Evolutionary conservation across 1,140 invertebrate genomes (phyloP), one percentile per base, ranked within the genome.

Genomic region (Aphidius ervi): DNA sequence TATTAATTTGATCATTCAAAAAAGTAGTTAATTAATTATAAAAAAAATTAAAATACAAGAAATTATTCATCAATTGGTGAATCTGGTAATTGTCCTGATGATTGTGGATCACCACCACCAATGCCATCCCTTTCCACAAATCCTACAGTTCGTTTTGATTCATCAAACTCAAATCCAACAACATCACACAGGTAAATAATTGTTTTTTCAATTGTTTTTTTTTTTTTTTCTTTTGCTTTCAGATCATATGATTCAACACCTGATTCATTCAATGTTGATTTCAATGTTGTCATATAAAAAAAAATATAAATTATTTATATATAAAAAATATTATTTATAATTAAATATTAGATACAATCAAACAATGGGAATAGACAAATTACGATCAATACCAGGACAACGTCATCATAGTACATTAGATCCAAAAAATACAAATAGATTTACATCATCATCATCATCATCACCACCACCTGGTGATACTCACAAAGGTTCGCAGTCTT

Each of bases 241-340:
- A 79, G 77, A 63, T 79, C 77, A 39, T 63, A 70, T 58, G 77
- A 78, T 61, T 78, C 76, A 56, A 74, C 74, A 47, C 71, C 77
- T 20, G 76, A 78, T 57, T 78, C 69, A 71, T 73, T 70, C 68
- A 79, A 78, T 61, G 64, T 77, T 70, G 75, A 77, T 63, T 71
- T 76, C 65, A 78, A 78, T 53, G 69, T 74, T 65, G 69, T 78
- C 55, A 72, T 77, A 65, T 77, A 73, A 9, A 54, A 63, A 47
- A 23, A 20, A 40, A 59, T 37, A 49, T 23, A 56, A 5, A 31
- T 6, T 37, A 56, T 20, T 43, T 2, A 43, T 3, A 3, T 43
- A 8, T 43, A 7, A 7, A 3, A 2, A 43, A 43, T 8, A 3
- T 48, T 3, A 48, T 16, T 48, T n/a, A 48, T 6, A 6, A 20